Conservation (phyloP, 2,113 vertebrate genomes). For the Sylvia atricapilla region DNA sequence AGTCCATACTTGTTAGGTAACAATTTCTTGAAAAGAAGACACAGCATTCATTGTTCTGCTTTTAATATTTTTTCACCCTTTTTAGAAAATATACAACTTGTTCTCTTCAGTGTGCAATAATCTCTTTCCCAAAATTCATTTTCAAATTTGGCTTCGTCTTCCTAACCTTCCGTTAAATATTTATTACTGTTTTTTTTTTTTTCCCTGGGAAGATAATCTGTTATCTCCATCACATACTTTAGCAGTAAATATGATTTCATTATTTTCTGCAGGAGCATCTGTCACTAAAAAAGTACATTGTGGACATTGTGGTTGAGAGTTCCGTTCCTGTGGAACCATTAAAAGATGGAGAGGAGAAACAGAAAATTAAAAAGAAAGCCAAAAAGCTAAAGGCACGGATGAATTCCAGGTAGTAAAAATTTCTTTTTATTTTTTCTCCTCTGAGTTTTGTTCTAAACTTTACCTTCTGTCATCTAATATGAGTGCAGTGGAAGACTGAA, state of each 20-base stretch:
- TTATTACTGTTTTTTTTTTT: neutral
- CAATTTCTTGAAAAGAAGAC: neutral
- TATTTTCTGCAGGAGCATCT: slow-evolving; percentile 87
- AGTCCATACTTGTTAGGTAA: neutral
- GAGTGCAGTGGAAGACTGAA: slow-evolving; percentile 37
- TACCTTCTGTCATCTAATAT: slow-evolving; percentile 22
- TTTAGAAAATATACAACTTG: neutral
- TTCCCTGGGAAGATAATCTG: neutral
- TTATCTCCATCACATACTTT: neutral
- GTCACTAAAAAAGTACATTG: slow-evolving; percentile 95
- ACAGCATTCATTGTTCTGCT: neutral
- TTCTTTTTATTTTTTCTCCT: neutral
- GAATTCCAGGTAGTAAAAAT: slow-evolving; percentile 87
- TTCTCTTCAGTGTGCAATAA: neutral
- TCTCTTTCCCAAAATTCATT: neutral
- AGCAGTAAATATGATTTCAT: neutral
- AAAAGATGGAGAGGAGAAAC: slow-evolving; percentile 90
- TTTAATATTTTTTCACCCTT: neutral
- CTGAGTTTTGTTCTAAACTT: neutral
- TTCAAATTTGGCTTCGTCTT: neutral
- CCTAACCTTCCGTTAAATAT: neutral
- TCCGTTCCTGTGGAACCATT: slow-evolving; percentile 78
- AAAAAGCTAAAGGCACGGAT: slow-evolving; percentile 95
- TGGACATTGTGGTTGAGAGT: slow-evolving; percentile 90
- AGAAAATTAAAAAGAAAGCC: slow-evolving; percentile 91